phyloP scores from a whole-genome alignment of 2,113 vertebrate species.

The Pantherophis guttatus region DNA sequence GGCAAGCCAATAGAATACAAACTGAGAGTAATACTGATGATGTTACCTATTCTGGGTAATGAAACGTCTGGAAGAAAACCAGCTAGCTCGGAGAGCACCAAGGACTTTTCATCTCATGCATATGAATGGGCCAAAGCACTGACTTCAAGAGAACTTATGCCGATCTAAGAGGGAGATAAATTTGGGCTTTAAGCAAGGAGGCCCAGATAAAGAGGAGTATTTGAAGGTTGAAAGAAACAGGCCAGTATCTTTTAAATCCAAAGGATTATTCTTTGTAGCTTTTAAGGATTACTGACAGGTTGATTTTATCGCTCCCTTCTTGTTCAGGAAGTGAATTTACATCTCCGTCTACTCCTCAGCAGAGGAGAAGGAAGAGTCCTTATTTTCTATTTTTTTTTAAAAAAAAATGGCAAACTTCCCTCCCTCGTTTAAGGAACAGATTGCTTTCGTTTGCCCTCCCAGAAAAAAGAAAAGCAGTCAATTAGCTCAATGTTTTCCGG shows the following conservation, averaged over 20 bases:
- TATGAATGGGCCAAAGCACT: not conserved
- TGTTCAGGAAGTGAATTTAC: not conserved
- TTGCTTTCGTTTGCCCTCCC: not conserved
- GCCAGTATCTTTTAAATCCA: constrained; percentile 20
- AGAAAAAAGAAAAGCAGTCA: not conserved
- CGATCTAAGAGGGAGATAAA: constrained; percentile 11
- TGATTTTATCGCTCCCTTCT: constrained; percentile 5
- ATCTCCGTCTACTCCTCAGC: not conserved
- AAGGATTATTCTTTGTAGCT: constrained; percentile 14
- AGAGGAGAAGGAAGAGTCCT: not conserved
- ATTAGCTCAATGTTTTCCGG: not conserved
- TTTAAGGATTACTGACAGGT: constrained; percentile 7
- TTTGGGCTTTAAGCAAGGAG: not conserved
- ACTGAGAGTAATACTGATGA: too few relatives aligned
- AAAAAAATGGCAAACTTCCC: not conserved
- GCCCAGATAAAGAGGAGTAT: constrained; percentile 26
- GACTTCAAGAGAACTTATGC: not conserved
- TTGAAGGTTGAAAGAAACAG: constrained; percentile 27
- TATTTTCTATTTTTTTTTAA: not conserved
- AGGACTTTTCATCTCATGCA: not conserved
- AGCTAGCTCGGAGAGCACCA: not conserved
- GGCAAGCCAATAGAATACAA: too few relatives aligned
- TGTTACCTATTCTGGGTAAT: too few relatives aligned
- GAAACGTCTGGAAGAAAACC: too few relatives aligned
- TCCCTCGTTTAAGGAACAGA: not conserved